phyloP scores from a whole-genome alignment of 2,888 invertebrate species.

The Sepioteuthis lessoniana region DNA sequence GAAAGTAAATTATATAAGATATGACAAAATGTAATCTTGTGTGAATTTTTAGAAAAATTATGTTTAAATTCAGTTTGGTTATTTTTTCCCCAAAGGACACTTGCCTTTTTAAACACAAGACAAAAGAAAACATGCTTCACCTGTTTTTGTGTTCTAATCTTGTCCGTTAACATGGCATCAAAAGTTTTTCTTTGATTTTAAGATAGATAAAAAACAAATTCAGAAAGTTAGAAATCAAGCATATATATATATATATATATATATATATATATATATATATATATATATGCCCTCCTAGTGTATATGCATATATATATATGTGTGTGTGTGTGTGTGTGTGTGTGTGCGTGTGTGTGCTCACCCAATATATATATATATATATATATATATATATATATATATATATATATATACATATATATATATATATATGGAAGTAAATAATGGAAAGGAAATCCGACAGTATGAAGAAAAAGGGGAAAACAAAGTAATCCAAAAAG shows the following conservation, averaged over 20 bases:
- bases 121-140: background rate
- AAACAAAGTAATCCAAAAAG: too few relatives aligned
- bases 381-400: background rate
- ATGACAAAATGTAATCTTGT: slow-evolving; percentile 20
- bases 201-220: background rate
- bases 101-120: background rate
- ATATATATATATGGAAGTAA: too few relatives aligned
- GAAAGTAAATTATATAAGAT: background rate
- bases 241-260: background rate
- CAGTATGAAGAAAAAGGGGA: too few relatives aligned
- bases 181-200: background rate
- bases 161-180: background rate
- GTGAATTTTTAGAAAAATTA: background rate
- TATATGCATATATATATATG: background rate
- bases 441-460: too few relatives aligned
- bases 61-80: slow-evolving; percentile 10
- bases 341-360: background rate
- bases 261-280: background rate
- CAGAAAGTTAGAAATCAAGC: background rate
- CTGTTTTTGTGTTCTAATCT: background rate
- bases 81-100: background rate
- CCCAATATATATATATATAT: background rate
- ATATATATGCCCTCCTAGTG: too few relatives aligned
- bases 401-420: background rate
- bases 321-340: background rate